Evolutionary conservation across 1,140 invertebrate species (phyloP).

Genomic region (Cherax destructor): DNA sequence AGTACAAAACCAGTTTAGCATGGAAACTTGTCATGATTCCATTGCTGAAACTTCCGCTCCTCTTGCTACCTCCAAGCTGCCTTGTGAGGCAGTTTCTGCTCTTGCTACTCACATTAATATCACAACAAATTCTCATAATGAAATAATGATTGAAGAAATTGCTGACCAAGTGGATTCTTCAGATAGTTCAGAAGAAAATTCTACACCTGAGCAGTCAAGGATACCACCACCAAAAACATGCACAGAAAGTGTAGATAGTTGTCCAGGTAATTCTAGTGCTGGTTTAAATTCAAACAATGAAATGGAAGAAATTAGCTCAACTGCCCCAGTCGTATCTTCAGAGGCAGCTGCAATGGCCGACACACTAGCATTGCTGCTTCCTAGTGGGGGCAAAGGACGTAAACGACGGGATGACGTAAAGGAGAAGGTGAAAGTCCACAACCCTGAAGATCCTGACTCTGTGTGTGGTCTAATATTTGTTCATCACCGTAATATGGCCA

Average conservation of each 20-base stretch:
- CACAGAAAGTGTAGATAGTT: constrained; percentile 20
- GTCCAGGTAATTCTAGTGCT: not conserved
- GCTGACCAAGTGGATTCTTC: not conserved
- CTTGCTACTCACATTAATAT: constrained; percentile 69
- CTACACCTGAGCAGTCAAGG: not conserved
- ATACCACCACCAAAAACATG: not conserved
- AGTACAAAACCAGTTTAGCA: constrained; percentile 51
- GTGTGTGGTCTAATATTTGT: constrained; percentile 91
- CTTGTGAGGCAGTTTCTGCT: constrained; percentile 41
- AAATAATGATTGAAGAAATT: not conserved
- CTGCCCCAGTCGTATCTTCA: constrained; percentile 74
- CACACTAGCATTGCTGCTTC: constrained; percentile 75
- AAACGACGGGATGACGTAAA: constrained; percentile 73
- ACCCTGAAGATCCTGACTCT: constrained; percentile 71
- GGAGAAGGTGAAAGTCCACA: constrained; percentile 70
- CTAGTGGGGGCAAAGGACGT: constrained; percentile 73
- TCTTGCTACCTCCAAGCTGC: constrained; percentile 46
- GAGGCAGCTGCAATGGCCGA: constrained; percentile 75
- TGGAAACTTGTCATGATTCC: constrained; percentile 26
- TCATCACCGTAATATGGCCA: constrained; percentile 84
- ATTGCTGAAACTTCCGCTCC: constrained; percentile 20
- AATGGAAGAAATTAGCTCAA: constrained; percentile 1
- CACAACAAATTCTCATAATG: constrained; percentile 65
- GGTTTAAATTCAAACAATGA: constrained; percentile 24
- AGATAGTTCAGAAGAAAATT: not conserved